These are phyloP conservation scores for Numida meleagris DNA, from an alignment of 2,113 vertebrate genomes.

Conservation along the genomic window DNA sequence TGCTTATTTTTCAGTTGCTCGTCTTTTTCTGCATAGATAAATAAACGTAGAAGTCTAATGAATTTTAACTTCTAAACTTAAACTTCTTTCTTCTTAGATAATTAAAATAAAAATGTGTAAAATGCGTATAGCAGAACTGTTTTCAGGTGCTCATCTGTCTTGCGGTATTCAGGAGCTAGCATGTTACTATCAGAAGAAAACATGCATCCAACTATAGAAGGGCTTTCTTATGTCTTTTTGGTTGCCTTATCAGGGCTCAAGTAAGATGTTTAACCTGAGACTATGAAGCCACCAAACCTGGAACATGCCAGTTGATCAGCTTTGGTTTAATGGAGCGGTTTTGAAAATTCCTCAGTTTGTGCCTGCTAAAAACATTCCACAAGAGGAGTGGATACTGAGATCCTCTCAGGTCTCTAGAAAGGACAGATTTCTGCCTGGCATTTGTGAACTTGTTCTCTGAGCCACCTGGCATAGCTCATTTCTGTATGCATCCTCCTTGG, in stretches of 20 bases:
- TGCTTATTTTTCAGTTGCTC: neutral
- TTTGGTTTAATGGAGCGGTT: neutral
- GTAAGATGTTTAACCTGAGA: neutral
- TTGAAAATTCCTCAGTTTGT: neutral
- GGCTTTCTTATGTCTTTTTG: neutral
- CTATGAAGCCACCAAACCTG: neutral
- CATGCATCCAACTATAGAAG: rapidly evolving
- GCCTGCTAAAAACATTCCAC: neutral
- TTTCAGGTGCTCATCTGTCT: neutral
- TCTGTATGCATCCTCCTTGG: neutral
- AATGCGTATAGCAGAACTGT: neutral
- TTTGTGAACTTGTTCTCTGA: neutral
- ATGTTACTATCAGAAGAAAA: neutral
- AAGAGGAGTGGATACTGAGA: neutral
- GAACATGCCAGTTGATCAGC: neutral
- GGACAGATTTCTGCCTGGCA: neutral
- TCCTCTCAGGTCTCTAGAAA: neutral
- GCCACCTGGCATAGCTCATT: neutral
- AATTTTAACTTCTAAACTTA: neutral
- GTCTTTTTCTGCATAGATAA: neutral
- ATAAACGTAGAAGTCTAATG: neutral
- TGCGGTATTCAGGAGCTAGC: neutral
- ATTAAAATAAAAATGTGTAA: neutral
- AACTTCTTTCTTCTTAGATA: neutral
- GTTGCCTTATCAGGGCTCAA: neutral